Base-by-base conservation (phyloP, 2,888 invertebrate genomes). In the Lamellibrachia columna region DNA sequence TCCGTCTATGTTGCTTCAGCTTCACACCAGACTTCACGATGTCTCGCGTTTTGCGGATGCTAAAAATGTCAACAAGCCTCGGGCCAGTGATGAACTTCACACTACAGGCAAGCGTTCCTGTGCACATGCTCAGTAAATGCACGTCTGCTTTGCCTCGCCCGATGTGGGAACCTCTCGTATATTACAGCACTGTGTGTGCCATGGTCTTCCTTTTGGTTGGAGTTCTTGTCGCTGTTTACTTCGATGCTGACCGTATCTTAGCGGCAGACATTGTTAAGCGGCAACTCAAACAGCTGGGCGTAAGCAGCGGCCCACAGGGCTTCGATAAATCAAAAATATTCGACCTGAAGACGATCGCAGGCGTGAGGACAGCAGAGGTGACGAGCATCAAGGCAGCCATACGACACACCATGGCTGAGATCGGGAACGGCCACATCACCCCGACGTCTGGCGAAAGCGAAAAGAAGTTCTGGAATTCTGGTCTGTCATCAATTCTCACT, bases 21-120 rank as follows among this genome's bases (percentile, higher is more conserved):
- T 98, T 98, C 96, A 98, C 98, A 0, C 98, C 98, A 0, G 98
- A 98, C 97, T 98, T 98, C 95, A 98, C 98, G 0, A 96, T 98
- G 95, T 97, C 98, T 0, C 97, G 98, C 94, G 97, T 98, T 90
- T 97, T 98, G 93, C 96, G 97, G 28, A 95, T 96, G 92, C 95
- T 97, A 92, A 96, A 97, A 92, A 94, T 96, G 90, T 95, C 95
- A 93, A 96, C 96, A 22, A 96, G 95, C 93, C 94, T 97, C 58
- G 97, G 96, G 15, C 94, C 95, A 22, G 94, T 95, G 75, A 96
- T 98, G 53, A 98, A 97, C 96, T 98, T 98, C 95, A 97, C 98
- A 0, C 96, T 98, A 93, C 97, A 98, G 92, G 98, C 98, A 6
- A 97, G 97, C 93, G 97, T 97, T 93, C 98, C 97, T 92, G 97